Conservation (phyloP, 2,888 invertebrate genomes). For the Leptodirus hochenwartii region DNA sequence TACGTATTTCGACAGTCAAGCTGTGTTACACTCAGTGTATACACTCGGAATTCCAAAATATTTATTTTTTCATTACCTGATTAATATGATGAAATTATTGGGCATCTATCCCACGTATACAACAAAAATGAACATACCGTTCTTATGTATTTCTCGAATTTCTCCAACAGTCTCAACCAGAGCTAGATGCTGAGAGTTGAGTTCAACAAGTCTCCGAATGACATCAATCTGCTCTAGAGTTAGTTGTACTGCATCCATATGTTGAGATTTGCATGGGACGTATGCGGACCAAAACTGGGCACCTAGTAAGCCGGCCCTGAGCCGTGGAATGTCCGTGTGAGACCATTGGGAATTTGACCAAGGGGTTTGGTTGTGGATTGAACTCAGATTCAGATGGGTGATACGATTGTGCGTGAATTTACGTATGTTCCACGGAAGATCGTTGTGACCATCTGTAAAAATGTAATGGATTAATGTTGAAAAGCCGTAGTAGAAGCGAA, state of each 20-base stretch:
- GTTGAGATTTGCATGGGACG: conserved; percentile 69
- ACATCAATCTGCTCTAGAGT: conserved; percentile 77
- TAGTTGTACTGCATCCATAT: conserved; percentile 63
- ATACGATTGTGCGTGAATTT: conserved; percentile 75
- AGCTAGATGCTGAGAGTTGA: conserved; percentile 54
- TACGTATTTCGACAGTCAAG: too few relatives aligned
- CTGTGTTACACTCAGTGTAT: too few relatives aligned
- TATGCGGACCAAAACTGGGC: conserved; percentile 83
- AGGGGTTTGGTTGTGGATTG: conserved; percentile 50
- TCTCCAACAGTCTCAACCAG: conserved; percentile 53
- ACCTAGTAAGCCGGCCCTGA: conserved; percentile 67
- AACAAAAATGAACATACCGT: too few relatives aligned
- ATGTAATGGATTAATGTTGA: too few relatives aligned
- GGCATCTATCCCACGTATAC: too few relatives aligned
- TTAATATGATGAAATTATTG: too few relatives aligned
- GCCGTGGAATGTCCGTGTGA: conserved; percentile 79
- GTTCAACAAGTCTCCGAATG: conserved; percentile 51
- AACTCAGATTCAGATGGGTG: conserved; percentile 44
- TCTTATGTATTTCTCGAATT: conserved; percentile 51
- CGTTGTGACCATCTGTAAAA: conserved; percentile 79
- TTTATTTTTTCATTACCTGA: too few relatives aligned
- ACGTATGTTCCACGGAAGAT: conserved; percentile 76
- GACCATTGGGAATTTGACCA: conserved; percentile 81
- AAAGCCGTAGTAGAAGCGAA: too few relatives aligned
- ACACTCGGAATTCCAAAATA: too few relatives aligned